These are phyloP conservation scores for Nomada goodeniana DNA, from an alignment of 2,888 invertebrate species.

Conservation along the genomic window DNA sequence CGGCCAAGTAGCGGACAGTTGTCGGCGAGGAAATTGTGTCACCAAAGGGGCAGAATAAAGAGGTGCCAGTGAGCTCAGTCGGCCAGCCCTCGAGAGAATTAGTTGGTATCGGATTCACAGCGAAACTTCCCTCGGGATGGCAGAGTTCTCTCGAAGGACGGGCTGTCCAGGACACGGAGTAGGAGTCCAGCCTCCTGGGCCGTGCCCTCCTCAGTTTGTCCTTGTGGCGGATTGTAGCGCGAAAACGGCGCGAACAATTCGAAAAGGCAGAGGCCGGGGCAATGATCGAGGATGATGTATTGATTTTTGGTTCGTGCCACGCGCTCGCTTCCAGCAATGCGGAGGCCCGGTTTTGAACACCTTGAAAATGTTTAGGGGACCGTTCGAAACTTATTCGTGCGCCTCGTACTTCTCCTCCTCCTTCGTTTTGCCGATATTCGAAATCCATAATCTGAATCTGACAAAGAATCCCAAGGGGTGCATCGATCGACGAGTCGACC, in stretches of 20 bases:
- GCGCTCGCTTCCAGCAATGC: constrained; percentile 26
- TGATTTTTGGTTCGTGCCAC: constrained; percentile 62
- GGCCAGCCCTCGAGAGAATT: constrained; percentile 46
- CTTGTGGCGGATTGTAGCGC: constrained; percentile 61
- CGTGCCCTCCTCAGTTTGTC: constrained; percentile 23
- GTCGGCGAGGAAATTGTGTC: neutral
- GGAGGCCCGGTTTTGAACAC: neutral
- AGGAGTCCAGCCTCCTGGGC: constrained; percentile 42
- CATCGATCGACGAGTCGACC: constrained; percentile 56
- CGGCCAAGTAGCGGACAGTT: neutral
- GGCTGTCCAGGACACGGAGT: neutral
- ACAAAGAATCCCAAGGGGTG: constrained; percentile 55
- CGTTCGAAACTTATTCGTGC: constrained; percentile 8
- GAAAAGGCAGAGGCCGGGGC: constrained; percentile 38
- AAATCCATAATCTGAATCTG: constrained; percentile 40
- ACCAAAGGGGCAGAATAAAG: neutral
- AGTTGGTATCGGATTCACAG: neutral
- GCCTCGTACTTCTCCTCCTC: constrained; percentile 8
- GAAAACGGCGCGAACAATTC: constrained; percentile 62
- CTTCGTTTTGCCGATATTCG: constrained; percentile 7
- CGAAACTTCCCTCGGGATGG: constrained; percentile 41
- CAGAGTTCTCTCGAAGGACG: constrained; percentile 32
- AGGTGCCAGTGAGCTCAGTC: neutral
- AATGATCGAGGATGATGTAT: constrained; percentile 79
- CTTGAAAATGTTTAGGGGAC: neutral